phyloP scores from a whole-genome alignment of 2,797 vertebrate species.

The Enoplosus armatus region DNA sequence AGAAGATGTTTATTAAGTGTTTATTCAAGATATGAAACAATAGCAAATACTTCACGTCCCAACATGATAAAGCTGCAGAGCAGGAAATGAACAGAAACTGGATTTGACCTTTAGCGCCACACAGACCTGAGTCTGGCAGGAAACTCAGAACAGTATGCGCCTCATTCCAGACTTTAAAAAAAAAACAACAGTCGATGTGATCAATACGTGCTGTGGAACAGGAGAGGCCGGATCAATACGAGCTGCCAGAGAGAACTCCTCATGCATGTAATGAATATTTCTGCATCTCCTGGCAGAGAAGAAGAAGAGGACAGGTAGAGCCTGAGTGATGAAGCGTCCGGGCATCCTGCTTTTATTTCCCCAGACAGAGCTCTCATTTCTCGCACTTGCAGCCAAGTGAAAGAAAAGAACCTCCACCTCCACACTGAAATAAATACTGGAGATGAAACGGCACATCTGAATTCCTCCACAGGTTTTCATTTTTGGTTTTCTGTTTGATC shows the following conservation, averaged over 20 bases:
- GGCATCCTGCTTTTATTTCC: constrained; percentile 51
- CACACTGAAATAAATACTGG: background rate
- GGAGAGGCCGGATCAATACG: constrained; percentile 68
- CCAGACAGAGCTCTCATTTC: constrained; percentile 34
- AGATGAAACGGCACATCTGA: constrained; percentile 10
- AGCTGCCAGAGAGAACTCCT: constrained; percentile 63
- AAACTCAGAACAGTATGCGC: constrained; percentile 26
- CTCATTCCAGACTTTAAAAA: constrained; percentile 52
- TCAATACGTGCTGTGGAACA: constrained; percentile 64
- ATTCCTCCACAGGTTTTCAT: background rate
- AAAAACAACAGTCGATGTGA: constrained; percentile 49
- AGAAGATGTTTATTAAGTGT: background rate
- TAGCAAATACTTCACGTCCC: background rate
- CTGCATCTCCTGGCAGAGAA: constrained; percentile 55
- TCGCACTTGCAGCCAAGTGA: constrained; percentile 16
- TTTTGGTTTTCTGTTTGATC: background rate
- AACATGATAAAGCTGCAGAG: background rate
- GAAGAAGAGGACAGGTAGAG: constrained; percentile 40
- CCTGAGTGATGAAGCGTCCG: constrained; percentile 34
- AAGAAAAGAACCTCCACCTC: constrained; percentile 12
- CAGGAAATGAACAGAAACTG: constrained; percentile 26
- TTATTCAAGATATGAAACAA: background rate
- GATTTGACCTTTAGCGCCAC: constrained; percentile 58
- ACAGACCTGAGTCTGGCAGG: constrained; percentile 38
- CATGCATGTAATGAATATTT: constrained; percentile 78